Evolutionary conservation across 2,888 invertebrate species (phyloP), one percentile per base, ranked within the genome.

Genomic region (Lottia scabra): DNA sequence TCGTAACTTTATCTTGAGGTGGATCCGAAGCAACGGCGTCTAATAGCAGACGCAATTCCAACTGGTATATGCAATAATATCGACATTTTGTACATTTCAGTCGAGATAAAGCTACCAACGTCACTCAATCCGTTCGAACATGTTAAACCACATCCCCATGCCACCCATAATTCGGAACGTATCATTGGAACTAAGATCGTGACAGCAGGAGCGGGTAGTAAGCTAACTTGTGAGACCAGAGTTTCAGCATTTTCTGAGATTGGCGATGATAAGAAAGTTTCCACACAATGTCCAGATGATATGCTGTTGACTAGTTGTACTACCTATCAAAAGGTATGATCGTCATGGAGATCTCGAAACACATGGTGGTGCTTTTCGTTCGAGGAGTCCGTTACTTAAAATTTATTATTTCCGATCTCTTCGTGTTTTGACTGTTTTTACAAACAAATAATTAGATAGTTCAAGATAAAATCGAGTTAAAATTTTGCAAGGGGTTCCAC

Each of bases 221-320:
- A 45, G 27, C 66, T 78, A 16, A 64, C 63, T 15, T 78, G 78
- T 65, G 66, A 63, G 48, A 68, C 71, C 16, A 63, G 72, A 48
- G 44, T 38, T 45, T 78, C 78, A 15, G 48, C 56, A 10, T 30
- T 62, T 12, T 75, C 78, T 3, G 71, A 63, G 12, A 63, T 70
- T 19, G 71, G 69, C n/a, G 78, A 76, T 23, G 67, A 75, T 63
- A 73, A 76, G 67, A 45, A 30, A 12, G 69, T 56, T 1, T 67
- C 68, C 10, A 71, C 73, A 2, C 38, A 26, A 26, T 78, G 78
- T 43, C 65, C 70, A 16, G 46, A 43, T 13, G 75, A 70, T 0
- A 73, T 75, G 68, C 67, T 78, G 12, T 67, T 78, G 46, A 78
- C 78, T 13, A 68, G 76, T 13, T 78, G 78, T 56, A 62, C 67